Base-by-base conservation (phyloP, 2,113 vertebrate species). In the Fulica atra region DNA sequence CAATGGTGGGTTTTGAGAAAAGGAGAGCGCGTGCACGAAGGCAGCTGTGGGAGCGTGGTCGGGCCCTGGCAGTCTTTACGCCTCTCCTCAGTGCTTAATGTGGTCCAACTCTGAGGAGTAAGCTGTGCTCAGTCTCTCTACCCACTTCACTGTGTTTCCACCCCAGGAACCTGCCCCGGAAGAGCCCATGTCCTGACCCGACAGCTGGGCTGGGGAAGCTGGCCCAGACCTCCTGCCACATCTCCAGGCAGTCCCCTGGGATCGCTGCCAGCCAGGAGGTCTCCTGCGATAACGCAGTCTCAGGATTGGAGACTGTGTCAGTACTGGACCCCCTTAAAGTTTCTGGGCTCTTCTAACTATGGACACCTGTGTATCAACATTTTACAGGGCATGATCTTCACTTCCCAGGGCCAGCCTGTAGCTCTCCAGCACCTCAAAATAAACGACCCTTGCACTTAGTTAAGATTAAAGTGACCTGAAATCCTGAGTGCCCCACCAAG, bases 61-160 rank as follows among this genome's bases (percentile, higher is more conserved):
- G 29, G 68, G 31, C 10, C 15, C 42, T 7, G 16, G 59, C 3
- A 10, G 46, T 16, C 64, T 50, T 82, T 29, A 46, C 36, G 31
- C 24, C 24, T 2, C 2, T 16, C 44, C 88, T 50, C 50, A n/a
- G 29, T 1, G 3, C 26, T 73, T 18, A 54, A 16, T 0, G 0
- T 14, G 71, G 38, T 44, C 40, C 1, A 2, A 8, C 66, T 50
- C 31, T 0, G 1, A 64, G 61, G 46, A 61, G 69, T 15, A 16
- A 42, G 28, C 10, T 16, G 33, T 9, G n/a, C 64, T 53, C 25
- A 2, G 50, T 53, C 60, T 60, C n/a, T 38, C 46, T 25, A 7
- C 26, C 18, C 38, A 6, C 20, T 33, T 5, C 16, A 28, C 5
- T 1, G 1, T 0, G 0, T 28, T 10, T 71, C 42, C 42, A 33